Evolutionary conservation across 2,888 invertebrate species (phyloP), one percentile per base, ranked within the genome.

Genomic region (Carterocephalus palaemon): DNA sequence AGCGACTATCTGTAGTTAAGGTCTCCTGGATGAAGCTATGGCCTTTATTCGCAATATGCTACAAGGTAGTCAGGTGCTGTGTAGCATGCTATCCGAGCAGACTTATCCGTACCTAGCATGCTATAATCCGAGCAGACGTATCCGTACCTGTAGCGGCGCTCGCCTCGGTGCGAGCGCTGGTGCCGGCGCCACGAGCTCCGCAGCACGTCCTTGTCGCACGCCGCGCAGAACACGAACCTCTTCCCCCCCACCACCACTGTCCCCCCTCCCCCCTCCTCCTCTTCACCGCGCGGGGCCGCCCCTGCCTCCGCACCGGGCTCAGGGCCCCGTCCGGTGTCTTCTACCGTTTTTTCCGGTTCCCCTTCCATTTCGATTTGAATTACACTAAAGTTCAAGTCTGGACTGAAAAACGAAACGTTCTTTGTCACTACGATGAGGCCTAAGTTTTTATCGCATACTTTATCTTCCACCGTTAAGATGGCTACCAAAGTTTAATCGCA

Each of bases 181-280:
- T 90, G 90, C 0, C 89, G 72, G 28, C 75, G 53, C 65, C 89
- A 83, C 3, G 75, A 73, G 3, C 62, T 61, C 2, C 56, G 46
- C 2, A 62, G 43, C 6, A 79, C 60, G 23, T 43, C 54, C 45
- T 78, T 76, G n/a, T 62, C 49, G 57, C 89, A 90, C 6, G 64
- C 51, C 19, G 69, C 65, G 51, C 89, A 90, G 48, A 51, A 47
- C 5, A 50, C 60, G 49, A 64, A 67, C 19, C 52, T 56, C 46
- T 60, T 65, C 1, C 65, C 69, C 12, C 60, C 54, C 10, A 53
- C 12, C 0, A 60, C 43, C 3, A 17, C 24, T 3, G 31, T 45
- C 9, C 57, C 41, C 17, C 29, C 40, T 29, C 37, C 46, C n/a
- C 10, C 9, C 4, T 17, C 32, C 22, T 40, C 13, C 12, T 19